These are phyloP conservation scores for Erebia aethiops DNA, from an alignment of 2,888 invertebrate species.

Conservation along the genomic window DNA sequence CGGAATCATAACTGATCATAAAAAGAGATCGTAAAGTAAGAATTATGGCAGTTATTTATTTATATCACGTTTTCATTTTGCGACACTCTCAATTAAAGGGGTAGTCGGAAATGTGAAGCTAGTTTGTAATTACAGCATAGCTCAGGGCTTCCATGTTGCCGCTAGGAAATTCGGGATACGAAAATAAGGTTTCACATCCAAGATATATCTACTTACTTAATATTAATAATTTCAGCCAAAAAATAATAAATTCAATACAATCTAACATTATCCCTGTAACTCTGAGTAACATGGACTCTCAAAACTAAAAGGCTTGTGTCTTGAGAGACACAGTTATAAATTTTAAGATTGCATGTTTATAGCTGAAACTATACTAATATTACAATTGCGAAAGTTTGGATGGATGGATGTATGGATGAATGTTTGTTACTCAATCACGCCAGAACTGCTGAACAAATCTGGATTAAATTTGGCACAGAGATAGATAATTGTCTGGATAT, in stretches of 20 bases:
- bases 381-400: no score
- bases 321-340: no score
- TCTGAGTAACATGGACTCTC: no score
- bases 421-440: no score
- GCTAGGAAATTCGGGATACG: not conserved
- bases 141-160: slow-evolving; percentile 1
- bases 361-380: no score
- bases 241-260: not conserved
- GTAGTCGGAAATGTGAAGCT: slow-evolving; percentile 25
- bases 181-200: not conserved
- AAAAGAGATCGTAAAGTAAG: slow-evolving; percentile 20
- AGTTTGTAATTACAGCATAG: slow-evolving; percentile 30
- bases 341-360: no score
- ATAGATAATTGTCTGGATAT: no score
- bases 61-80: slow-evolving; percentile 34
- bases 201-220: not conserved
- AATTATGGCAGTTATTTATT: slow-evolving; percentile 16
- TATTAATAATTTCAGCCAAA: not conserved
- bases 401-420: no score
- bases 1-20: slow-evolving; percentile 6
- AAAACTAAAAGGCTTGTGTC: no score
- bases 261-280: no score
- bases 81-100: slow-evolving; percentile 35
- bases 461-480: no score
- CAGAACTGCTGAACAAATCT: no score